Evolutionary conservation across 2,888 invertebrate species (phyloP).

Genomic region (Hirtodrosophila confusa): DNA sequence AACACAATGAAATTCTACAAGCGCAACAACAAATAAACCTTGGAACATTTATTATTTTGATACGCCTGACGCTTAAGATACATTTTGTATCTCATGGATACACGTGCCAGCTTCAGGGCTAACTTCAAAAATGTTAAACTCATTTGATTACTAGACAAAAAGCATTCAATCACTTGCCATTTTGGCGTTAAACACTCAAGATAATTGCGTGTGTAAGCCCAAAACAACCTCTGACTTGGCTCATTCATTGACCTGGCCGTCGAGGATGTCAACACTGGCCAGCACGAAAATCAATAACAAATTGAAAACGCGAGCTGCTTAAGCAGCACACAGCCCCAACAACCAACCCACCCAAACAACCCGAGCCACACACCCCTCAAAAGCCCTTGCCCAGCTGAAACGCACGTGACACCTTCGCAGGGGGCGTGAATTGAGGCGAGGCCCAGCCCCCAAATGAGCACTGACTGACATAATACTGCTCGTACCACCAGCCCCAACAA

Average conservation of each 20-base stretch:
- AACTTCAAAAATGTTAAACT: conserved; percentile 5
- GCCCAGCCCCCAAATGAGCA: conserved; percentile 6
- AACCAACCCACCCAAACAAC: conserved; percentile 2
- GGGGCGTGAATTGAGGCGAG: conserved; percentile 31
- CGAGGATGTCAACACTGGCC: conserved; percentile 63
- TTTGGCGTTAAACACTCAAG: conserved; percentile 33
- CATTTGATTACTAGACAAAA: conserved; percentile 17
- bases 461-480: background rate
- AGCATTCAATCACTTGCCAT: background rate
- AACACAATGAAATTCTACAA: too few relatives aligned
- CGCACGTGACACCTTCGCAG: conserved; percentile 64
- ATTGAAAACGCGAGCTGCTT: conserved; percentile 50
- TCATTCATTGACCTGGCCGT: conserved; percentile 54
- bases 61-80: conserved; percentile 18
- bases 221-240: conserved; percentile 19
- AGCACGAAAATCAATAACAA: conserved; percentile 54
- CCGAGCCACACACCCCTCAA: background rate
- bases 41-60: conserved; percentile 16
- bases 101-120: conserved; percentile 41
- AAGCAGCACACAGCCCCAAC: conserved; percentile 3
- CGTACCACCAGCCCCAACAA: conserved; percentile 18
- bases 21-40: conserved; percentile 3
- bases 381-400: conserved; percentile 4
- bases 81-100: conserved; percentile 32
- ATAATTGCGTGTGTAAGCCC: conserved; percentile 29